A percentile compares a stretch with the other conserved stretches of the same genome.
Conservation (phyloP, 2,888 invertebrate species). For the Acrocera orbiculus region DNA sequence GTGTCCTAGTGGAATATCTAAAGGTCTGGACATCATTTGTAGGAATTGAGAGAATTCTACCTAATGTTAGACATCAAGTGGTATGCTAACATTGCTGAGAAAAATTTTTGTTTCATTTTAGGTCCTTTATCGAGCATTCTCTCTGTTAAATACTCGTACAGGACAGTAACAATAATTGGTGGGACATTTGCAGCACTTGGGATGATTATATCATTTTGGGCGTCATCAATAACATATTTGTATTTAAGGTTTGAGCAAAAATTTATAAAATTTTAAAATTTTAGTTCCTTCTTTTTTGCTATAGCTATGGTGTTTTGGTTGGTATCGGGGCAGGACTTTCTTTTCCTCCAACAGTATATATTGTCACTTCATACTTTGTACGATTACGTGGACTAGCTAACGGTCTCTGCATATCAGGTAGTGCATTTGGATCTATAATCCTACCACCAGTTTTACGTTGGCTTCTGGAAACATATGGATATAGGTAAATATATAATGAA, state of each 20-base stretch:
- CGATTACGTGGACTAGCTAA: conserved; percentile 63
- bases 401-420: conserved; percentile 76
- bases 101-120: conserved; percentile 32
- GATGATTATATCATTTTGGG: conserved; percentile 68
- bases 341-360: conserved; percentile 79
- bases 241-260: conserved; percentile 48
- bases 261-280: neutral
- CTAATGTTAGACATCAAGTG: conserved; percentile 6
- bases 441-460: conserved; percentile 58
- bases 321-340: conserved; percentile 71
- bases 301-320: conserved; percentile 63
- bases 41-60: conserved; percentile 5
- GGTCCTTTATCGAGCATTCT: conserved; percentile 73
- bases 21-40: conserved; percentile 5
- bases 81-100: conserved; percentile 8
- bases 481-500: conserved; percentile 37
- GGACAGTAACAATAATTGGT: conserved; percentile 66
- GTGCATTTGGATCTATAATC: conserved; percentile 70
- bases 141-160: conserved; percentile 66
- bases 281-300: conserved; percentile 10
- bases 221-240: conserved; percentile 57
- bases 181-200: conserved; percentile 67
- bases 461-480: conserved; percentile 55
- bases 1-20: conserved; percentile 7
- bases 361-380: conserved; percentile 74